Percentiles rank a stretch among this genome's conserved stretches.
phyloP scores from a whole-genome alignment of 2,797 vertebrate species.

The Hyperoplus immaculatus region DNA sequence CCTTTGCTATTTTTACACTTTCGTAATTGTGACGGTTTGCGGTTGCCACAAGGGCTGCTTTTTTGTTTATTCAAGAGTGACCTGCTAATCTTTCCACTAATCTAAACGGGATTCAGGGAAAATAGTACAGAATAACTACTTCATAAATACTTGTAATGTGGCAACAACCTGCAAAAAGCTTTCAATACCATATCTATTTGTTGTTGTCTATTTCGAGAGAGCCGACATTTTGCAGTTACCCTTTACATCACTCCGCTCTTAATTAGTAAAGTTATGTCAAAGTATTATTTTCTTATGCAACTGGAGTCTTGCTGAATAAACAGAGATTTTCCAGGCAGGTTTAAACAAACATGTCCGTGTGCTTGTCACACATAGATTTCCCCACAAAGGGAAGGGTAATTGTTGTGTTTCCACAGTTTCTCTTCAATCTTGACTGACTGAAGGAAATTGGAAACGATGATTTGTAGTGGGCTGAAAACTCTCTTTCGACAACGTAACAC shows the following conservation, averaged over 20 bases:
- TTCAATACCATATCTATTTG: slow-evolving; percentile 31
- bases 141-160: slow-evolving; percentile 4
- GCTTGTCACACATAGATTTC: slow-evolving; percentile 66
- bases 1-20: slow-evolving; percentile 56
- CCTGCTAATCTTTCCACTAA: background rate
- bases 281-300: slow-evolving; percentile 43
- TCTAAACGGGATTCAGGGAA: background rate
- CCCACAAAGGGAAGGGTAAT: slow-evolving; percentile 50
- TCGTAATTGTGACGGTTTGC: slow-evolving; percentile 1
- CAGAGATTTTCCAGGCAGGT: slow-evolving; percentile 59
- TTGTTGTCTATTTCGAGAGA: slow-evolving; percentile 14
- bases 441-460: slow-evolving; percentile 75
- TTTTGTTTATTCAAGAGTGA: background rate
- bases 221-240: slow-evolving; percentile 20
- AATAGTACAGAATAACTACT: background rate
- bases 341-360: slow-evolving; percentile 71
- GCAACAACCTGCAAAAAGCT: slow-evolving; percentile 14
- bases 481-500: slow-evolving; percentile 63
- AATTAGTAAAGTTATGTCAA: slow-evolving; percentile 49
- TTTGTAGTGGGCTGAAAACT: slow-evolving; percentile 55
- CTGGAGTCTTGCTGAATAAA: slow-evolving; percentile 67
- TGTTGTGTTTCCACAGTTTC: slow-evolving; percentile 69
- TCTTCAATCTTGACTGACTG: slow-evolving; percentile 64
- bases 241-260: slow-evolving; percentile 29
- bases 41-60: background rate